Evolutionary conservation across 2,888 invertebrate genomes (phyloP).

Genomic region (Teinopalpus imperialis): DNA sequence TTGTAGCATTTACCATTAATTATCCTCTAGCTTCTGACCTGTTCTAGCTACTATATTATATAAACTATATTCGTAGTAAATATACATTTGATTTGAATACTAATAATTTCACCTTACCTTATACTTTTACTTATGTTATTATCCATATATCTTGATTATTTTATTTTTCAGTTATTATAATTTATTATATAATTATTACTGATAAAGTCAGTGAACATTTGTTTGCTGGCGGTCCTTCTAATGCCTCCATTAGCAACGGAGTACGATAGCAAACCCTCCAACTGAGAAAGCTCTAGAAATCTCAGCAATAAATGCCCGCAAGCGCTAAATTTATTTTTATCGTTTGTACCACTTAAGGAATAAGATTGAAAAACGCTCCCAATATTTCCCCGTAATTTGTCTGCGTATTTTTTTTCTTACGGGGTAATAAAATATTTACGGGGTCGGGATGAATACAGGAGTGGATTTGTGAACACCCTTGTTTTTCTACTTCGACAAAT

Average conservation of each 20-base stretch:
- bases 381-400: slow-evolving; percentile 72
- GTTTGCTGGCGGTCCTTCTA: slow-evolving; percentile 24
- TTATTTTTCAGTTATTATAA: too few species aligned
- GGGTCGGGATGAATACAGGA: slow-evolving; percentile 68
- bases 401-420: slow-evolving; percentile 63
- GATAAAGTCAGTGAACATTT: too few species aligned
- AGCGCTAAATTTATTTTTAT: slow-evolving; percentile 78
- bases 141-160: too few species aligned
- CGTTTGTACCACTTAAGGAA: slow-evolving; percentile 77
- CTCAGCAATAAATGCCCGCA: slow-evolving; percentile 76
- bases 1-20: too few species aligned
- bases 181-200: too few species aligned
- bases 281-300: slow-evolving; percentile 64
- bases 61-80: too few species aligned
- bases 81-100: too few species aligned
- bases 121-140: too few species aligned
- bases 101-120: too few species aligned
- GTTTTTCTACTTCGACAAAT: slow-evolving; percentile 63
- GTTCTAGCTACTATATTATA: too few species aligned
- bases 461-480: slow-evolving; percentile 52
- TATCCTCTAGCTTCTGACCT: too few species aligned
- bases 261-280: slow-evolving; percentile 43
- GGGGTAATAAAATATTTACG: slow-evolving; percentile 77
- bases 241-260: slow-evolving; percentile 34
- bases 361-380: slow-evolving; percentile 76